Evolutionary conservation across 2,113 vertebrate genomes (phyloP).

Genomic region (Phyllopteryx taeniolatus): DNA sequence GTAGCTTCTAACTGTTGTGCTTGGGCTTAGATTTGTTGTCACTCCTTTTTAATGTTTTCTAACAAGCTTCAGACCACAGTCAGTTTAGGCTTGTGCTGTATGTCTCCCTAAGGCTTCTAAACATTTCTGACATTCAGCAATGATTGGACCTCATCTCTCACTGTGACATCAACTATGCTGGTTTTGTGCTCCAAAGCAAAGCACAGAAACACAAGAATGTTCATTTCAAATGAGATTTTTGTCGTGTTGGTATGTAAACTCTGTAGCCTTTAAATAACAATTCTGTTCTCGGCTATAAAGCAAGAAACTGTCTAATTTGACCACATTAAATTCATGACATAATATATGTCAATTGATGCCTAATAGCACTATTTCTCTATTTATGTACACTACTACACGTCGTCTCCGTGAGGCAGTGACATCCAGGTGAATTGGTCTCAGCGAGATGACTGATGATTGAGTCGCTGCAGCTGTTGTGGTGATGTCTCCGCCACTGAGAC

Average conservation of each 20-base stretch:
- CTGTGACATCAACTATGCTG: neutral
- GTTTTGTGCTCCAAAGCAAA: slow-evolving; percentile 8
- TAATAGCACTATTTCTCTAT: neutral
- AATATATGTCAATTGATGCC: neutral
- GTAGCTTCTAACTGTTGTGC: neutral
- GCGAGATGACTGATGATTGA: no score
- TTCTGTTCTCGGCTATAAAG: neutral
- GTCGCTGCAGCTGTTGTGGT: no score
- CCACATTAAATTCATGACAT: slow-evolving; percentile 28
- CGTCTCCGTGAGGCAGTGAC: no score
- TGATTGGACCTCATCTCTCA: slow-evolving; percentile 8
- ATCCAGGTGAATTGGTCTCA: no score
- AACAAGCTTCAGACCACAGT: neutral
- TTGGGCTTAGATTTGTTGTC: neutral
- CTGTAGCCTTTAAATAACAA: neutral
- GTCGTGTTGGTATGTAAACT: slow-evolving; percentile 20
- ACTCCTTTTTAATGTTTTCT: slow-evolving; percentile 2
- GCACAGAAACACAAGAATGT: slow-evolving; percentile 1
- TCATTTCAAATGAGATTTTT: slow-evolving; percentile 10
- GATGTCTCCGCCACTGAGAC: no score
- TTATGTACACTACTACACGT: no score
- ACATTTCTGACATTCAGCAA: slow-evolving; percentile 10
- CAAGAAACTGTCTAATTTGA: neutral
- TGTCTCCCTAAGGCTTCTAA: neutral
- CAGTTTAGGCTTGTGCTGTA: slow-evolving; percentile 1